phyloP scores from a whole-genome alignment of 2,797 vertebrate species.

The Lagocephalus sceleratus region DNA sequence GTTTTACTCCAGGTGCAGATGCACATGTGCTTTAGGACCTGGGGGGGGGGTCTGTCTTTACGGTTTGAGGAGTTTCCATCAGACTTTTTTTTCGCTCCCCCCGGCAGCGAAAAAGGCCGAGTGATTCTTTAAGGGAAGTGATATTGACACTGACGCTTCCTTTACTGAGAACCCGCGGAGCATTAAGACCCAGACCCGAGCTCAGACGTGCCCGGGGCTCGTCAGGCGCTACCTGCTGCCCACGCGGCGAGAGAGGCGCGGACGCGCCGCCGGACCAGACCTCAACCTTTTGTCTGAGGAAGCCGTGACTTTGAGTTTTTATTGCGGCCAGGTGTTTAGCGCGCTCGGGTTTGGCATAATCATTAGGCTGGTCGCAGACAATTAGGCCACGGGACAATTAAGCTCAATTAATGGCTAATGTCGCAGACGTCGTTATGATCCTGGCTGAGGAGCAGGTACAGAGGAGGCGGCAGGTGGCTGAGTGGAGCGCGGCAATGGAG shows the following conservation, averaged over 20 bases:
- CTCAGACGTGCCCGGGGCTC: slow-evolving; percentile 13
- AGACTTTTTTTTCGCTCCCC: neutral
- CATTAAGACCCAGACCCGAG: slow-evolving; percentile 4
- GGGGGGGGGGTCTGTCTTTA: slow-evolving; percentile 7
- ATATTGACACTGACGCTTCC: slow-evolving; percentile 1
- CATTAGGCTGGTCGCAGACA: slow-evolving; percentile 64
- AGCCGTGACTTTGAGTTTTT: slow-evolving; percentile 31
- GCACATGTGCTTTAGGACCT: slow-evolving; percentile 7
- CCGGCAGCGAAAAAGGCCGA: neutral
- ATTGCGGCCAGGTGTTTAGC: slow-evolving; percentile 66
- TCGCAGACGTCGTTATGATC: slow-evolving; percentile 44
- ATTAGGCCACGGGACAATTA: slow-evolving; percentile 65
- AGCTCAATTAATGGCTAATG: slow-evolving; percentile 66
- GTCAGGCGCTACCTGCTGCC: slow-evolving; percentile 50
- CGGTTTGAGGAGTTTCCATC: neutral
- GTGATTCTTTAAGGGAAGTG: neutral
- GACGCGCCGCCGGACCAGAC: slow-evolving; percentile 33
- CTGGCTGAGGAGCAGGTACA: slow-evolving; percentile 41
- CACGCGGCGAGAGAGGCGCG: slow-evolving; percentile 29
- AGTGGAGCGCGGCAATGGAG: slow-evolving; percentile 43
- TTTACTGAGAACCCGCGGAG: slow-evolving; percentile 1
- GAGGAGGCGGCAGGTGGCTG: slow-evolving; percentile 63
- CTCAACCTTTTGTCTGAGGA: slow-evolving; percentile 34
- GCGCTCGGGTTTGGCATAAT: slow-evolving; percentile 55
- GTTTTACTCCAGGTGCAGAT: slow-evolving; percentile 37